Percentiles rank a stretch among this genome's conserved stretches.
These are phyloP conservation scores for Rhinichthys klamathensis DNA, from an alignment of 2,113 vertebrate genomes.

Conservation along the genomic window DNA sequence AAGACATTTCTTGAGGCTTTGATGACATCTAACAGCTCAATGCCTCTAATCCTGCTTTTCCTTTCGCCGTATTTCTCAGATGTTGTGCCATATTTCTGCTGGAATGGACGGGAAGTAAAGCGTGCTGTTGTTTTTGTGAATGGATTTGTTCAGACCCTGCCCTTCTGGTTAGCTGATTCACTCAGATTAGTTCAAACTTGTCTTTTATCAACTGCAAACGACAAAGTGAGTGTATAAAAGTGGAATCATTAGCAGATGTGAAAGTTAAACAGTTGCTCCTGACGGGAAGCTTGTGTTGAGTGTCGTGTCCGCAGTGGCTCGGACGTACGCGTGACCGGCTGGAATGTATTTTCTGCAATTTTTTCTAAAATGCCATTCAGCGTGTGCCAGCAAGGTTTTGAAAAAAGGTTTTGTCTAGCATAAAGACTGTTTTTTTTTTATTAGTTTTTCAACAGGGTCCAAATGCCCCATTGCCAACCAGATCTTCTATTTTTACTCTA, in stretches of 20 bases:
- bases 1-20: neutral
- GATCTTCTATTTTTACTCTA: neutral
- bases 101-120: neutral
- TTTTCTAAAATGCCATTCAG: neutral
- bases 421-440: neutral
- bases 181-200: neutral
- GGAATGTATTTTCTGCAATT: neutral
- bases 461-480: neutral
- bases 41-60: neutral
- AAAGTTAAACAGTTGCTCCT: neutral
- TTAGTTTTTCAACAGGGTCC: neutral
- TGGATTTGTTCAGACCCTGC: neutral
- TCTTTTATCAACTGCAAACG: neutral
- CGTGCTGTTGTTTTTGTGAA: neutral
- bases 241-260: neutral
- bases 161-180: neutral
- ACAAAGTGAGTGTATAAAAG: neutral
- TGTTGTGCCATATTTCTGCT: neutral
- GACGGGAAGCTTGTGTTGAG: neutral
- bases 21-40: slow-evolving; percentile 12
- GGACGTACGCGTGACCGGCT: neutral
- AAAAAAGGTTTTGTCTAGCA: neutral
- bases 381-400: neutral
- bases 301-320: neutral
- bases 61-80: neutral